Base-by-base conservation (phyloP, 1,140 invertebrate species). In the Cotesia typhae region DNA sequence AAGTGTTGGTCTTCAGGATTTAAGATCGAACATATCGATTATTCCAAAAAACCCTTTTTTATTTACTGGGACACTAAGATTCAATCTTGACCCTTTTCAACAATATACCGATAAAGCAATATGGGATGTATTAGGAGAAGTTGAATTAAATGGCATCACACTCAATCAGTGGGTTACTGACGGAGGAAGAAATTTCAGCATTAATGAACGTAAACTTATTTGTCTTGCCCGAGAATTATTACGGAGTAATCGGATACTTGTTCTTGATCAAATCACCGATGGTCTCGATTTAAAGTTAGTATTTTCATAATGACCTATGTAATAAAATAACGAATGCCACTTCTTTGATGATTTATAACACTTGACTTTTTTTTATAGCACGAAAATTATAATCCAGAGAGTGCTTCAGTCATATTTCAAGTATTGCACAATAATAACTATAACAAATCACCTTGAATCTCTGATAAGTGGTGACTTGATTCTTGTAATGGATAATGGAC, bases 11-110 rank as follows among this genome's bases (percentile, higher is more conserved):
- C 81, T 96, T 4, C 89, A 91, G 61, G 89, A 92, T 14, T 84
- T 97, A 1, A 87, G 95, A 63, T 88, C 89, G 1, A 90, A 90
- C 67, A 91, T 96, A n/a, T 92, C 93, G 1, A 94, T 95, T 53
- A 95, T 96, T 76, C 95, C 95, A 4, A 95, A 96, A 85, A 92
- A 92, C 71, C 94, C 94, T 1, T 90, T 95, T 1, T 84, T 96
- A 0, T 97, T 96, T 82, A 93, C 92, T 4, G 92, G 91, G 7
- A 91, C 89, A 47, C 81, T 96, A 37, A 87, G 95, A 14, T 93
- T 92, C 75, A 97, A 97, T 84, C 84, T 97, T 52, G 95, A 97
- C 86, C 95, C 95, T 1, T 95, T 95, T 79, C 87, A 90, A 35
- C 88, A 90, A 65, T 91, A 90, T 77, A 82, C 86, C 0, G 94